A percentile compares a stretch with the other conserved stretches of the same genome.
Evolutionary conservation across 2,888 invertebrate genomes (phyloP).

Genomic region (Lampropteryx suffumata): DNA sequence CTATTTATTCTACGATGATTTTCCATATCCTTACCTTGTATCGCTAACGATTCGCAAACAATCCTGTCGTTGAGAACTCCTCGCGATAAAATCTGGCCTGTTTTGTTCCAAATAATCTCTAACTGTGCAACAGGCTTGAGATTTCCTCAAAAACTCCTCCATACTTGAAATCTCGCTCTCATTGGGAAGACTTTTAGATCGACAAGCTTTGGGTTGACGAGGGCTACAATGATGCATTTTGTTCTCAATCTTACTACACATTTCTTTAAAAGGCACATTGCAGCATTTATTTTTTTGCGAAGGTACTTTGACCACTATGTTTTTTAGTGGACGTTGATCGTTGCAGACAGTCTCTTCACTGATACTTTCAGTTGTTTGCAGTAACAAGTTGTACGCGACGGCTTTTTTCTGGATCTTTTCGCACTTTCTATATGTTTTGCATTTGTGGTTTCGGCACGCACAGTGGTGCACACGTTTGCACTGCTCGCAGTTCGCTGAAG

Average conservation of each 20-base stretch:
- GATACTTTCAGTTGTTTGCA: slow-evolving; percentile 71
- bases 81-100: slow-evolving; percentile 86
- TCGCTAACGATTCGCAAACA: slow-evolving; percentile 66
- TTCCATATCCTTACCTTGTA: slow-evolving; percentile 62
- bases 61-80: slow-evolving; percentile 58
- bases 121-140: slow-evolving; percentile 65
- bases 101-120: slow-evolving; percentile 88
- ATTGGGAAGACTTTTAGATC: slow-evolving; percentile 61
- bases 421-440: slow-evolving; percentile 54
- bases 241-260: slow-evolving; percentile 54
- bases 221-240: slow-evolving; percentile 41
- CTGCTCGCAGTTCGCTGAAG: slow-evolving; percentile 63
- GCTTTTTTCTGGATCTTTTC: slow-evolving; percentile 65
- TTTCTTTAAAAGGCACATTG: slow-evolving; percentile 58
- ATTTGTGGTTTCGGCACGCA: slow-evolving; percentile 58
- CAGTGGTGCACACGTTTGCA: slow-evolving; percentile 63
- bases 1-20: too few relatives aligned
- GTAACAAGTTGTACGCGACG: slow-evolving; percentile 73
- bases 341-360: slow-evolving; percentile 56
- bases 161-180: slow-evolving; percentile 64
- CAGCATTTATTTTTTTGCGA: slow-evolving; percentile 46
- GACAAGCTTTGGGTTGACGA: slow-evolving; percentile 35
- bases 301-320: slow-evolving; percentile 72
- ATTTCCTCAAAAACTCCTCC: slow-evolving; percentile 53
- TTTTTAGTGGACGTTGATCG: slow-evolving; percentile 53